Evolutionary conservation across 37 sponge, comb jelly and placozoan genomes (phyloP).

Genomic region (Aplysina aerophoba): DNA sequence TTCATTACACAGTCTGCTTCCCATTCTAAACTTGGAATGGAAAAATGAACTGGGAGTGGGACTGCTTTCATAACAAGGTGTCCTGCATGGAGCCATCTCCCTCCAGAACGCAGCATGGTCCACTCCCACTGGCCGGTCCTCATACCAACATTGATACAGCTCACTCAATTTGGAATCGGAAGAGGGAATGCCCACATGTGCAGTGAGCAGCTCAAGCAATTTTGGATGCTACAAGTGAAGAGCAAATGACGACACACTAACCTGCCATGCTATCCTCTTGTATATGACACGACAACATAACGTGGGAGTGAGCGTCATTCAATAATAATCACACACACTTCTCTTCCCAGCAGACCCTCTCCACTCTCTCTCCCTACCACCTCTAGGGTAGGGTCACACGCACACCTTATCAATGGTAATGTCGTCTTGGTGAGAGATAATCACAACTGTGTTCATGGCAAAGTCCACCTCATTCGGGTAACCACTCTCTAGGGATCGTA

Average conservation of each 20-base stretch:
- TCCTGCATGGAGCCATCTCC: not conserved
- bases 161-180: not conserved
- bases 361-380: no score
- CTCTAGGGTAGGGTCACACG: no score
- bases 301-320: no score
- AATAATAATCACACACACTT: no score
- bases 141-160: constrained; percentile 1
- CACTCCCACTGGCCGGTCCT: not conserved
- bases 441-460: constrained; percentile 62
- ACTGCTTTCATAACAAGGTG: no score
- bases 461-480: constrained; percentile 90
- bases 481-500: constrained; percentile 69
- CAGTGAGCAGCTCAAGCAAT: constrained; percentile 14
- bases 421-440: constrained; percentile 54
- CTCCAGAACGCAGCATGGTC: not conserved
- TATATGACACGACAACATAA: no score
- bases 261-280: no score
- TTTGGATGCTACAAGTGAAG: not conserved
- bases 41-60: constrained; percentile 13
- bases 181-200: constrained; percentile 2
- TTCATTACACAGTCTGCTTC: constrained; percentile 17
- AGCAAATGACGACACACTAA: no score
- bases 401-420: constrained; percentile 36
- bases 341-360: no score
- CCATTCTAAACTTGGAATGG: constrained; percentile 24